Conservation (phyloP, 2,888 invertebrate genomes). For the Parnassius smintheus region DNA sequence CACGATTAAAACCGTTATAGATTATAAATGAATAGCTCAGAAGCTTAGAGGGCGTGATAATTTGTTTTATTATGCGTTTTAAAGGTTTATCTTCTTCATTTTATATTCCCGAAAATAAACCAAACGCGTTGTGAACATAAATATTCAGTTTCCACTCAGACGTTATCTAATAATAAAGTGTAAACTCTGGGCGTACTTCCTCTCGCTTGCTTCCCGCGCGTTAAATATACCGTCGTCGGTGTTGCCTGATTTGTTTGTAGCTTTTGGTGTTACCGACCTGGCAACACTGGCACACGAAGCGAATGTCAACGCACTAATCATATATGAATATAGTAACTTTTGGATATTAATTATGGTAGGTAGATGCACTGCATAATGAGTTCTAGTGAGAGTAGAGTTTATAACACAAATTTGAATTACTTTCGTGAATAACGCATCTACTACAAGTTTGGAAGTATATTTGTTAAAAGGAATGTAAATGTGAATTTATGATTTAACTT, state of each 20-base stretch:
- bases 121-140: conserved; percentile 14
- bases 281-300: conserved; percentile 11
- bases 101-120: conserved; percentile 19
- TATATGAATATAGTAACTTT: too few relatives aligned
- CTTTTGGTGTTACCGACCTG: conserved; percentile 6
- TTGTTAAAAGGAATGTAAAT: too few relatives aligned
- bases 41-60: conserved; percentile 3
- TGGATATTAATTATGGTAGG: too few relatives aligned
- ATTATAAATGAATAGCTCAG: not conserved
- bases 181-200: conserved; percentile 19
- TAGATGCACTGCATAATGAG: too few relatives aligned
- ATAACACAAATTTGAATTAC: too few relatives aligned
- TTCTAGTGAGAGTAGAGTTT: too few relatives aligned
- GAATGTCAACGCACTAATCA: not conserved
- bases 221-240: conserved; percentile 19
- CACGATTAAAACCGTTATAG: not conserved
- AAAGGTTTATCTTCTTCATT: conserved; percentile 14
- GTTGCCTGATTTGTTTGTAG: conserved; percentile 14
- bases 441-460: too few relatives aligned
- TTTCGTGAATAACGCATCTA: too few relatives aligned
- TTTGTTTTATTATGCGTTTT: conserved; percentile 10
- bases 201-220: conserved; percentile 7
- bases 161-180: conserved; percentile 25
- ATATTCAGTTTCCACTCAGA: conserved; percentile 23
- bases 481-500: too few relatives aligned